Evolutionary conservation across 1,140 invertebrate genomes (phyloP).

Genomic region (Drosophila asahinai): DNA sequence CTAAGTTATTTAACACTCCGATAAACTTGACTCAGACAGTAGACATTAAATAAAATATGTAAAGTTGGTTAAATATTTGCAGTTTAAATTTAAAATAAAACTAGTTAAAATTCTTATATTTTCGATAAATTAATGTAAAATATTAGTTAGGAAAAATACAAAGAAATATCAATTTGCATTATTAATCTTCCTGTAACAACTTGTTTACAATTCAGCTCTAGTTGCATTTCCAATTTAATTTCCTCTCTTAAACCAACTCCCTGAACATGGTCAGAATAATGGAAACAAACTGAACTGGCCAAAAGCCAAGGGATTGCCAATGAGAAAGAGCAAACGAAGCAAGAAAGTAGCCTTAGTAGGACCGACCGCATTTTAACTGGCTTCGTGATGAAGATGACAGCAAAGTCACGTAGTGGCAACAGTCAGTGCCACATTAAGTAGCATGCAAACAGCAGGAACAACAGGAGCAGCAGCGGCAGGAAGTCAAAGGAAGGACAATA

Average conservation of each 20-base stretch:
- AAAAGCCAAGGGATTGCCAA: constrained; percentile 25
- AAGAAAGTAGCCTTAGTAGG: constrained; percentile 14
- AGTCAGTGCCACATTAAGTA: constrained; percentile 66
- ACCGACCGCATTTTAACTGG: constrained; percentile 35
- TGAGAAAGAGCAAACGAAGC: constrained; percentile 14
- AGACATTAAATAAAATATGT: too few species aligned
- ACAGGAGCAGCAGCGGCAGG: constrained; percentile 32
- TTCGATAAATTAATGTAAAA: too few species aligned
- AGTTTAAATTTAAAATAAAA: too few species aligned
- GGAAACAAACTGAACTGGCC: constrained; percentile 20
- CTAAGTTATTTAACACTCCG: too few species aligned
- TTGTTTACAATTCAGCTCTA: neutral
- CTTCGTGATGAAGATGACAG: constrained; percentile 50
- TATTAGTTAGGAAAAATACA: too few species aligned
- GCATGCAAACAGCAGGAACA: constrained; percentile 63
- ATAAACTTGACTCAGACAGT: too few species aligned
- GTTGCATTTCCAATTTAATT: constrained; percentile 13
- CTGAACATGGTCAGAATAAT: constrained; percentile 31
- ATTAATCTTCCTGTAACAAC: neutral
- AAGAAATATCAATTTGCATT: constrained; percentile 6
- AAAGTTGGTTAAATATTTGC: too few species aligned
- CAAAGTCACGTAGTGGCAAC: constrained; percentile 69
- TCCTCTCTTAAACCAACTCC: constrained; percentile 41
- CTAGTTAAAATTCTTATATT: too few species aligned
- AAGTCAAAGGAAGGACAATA: constrained; percentile 65